Base-by-base conservation (phyloP, 2,113 vertebrate species). In the Cyanistes caeruleus region DNA sequence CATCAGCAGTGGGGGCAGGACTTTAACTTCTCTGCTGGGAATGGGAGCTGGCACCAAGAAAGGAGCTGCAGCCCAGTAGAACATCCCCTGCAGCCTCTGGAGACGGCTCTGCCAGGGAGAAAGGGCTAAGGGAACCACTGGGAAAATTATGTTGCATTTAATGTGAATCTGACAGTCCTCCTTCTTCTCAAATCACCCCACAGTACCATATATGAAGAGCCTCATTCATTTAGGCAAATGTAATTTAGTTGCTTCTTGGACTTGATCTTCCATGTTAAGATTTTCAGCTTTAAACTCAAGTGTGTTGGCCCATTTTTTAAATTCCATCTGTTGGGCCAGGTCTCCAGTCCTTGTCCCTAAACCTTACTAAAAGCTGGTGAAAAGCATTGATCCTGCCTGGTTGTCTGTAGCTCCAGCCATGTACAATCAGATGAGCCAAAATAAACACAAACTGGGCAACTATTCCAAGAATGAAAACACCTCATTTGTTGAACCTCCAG, bases 401-500 rank as follows among this genome's bases (percentile, higher is more conserved):
- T 43, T 95, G 87, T 92, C 91, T 1, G 10, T 53, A 95, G 51
- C 67, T 80, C 64, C 41, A 88, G 87, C 75, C 92, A 44, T 86
- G 70, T 44, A 84, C 1, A 14, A 69, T 59, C 46, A 46, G 60
- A 95, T 58, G 86, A 90, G 93, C 96, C 95, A 95, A 96, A 95
- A 90, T 78, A 91, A 95, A 90, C 92, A 96, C 77, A 84, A 92
- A 93, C 49, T 51, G 83, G 92, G 90, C 65, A 96, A 82, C 65
- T 90, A 90, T 85, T 93, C 90, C 93, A 96, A 95, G 86, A 93
- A 75, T 58, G 69, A 96, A 96, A 97, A 94, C 92, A 95, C 93
- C 96, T 96, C 83, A 94, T 96, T 89, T 95, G 90, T 96, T 95
- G 93, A 95, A 81, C 58, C 69, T 92, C 58, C 49, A 81, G 64